These are phyloP conservation scores for Actinia equina DNA, from an alignment of 64 coral and sea anemone species.

Conservation along the genomic window DNA sequence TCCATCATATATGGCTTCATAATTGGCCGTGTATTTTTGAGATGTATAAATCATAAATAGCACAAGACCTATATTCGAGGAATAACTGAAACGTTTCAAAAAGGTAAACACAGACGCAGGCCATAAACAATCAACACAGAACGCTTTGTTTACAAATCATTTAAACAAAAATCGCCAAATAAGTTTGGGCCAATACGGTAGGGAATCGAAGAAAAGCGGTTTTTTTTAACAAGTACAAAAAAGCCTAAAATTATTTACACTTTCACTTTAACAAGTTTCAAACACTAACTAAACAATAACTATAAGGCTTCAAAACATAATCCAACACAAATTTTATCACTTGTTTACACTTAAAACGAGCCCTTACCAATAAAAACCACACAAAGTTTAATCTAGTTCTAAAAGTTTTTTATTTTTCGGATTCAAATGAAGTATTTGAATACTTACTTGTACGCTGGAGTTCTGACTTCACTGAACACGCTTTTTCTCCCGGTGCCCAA, in stretches of 20 bases:
- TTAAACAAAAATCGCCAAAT: not conserved
- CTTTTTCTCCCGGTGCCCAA: slow-evolving; percentile 41
- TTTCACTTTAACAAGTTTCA: not conserved
- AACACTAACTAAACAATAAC: not conserved
- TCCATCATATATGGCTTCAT: no score
- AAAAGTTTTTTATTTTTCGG: not conserved
- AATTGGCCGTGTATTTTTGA: not conserved
- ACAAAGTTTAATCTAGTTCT: not conserved
- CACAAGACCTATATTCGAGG: not conserved
- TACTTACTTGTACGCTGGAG: slow-evolving; percentile 87
- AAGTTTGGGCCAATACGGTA: no score
- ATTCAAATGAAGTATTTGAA: not conserved
- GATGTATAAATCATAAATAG: not conserved
- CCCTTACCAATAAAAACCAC: not conserved
- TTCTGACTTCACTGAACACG: slow-evolving; percentile 70
- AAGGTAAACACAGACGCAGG: not conserved
- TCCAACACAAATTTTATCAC: not conserved
- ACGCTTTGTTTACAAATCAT: not conserved
- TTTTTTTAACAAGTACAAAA: no score
- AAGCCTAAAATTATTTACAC: not conserved
- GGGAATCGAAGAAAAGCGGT: no score
- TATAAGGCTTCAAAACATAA: not conserved
- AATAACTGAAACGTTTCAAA: not conserved
- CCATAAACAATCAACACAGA: not conserved
- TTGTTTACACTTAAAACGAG: not conserved